Evolutionary conservation across 2,797 vertebrate genomes (phyloP), one percentile per base, ranked within the genome.

Genomic region (Antrozous pallidus): DNA sequence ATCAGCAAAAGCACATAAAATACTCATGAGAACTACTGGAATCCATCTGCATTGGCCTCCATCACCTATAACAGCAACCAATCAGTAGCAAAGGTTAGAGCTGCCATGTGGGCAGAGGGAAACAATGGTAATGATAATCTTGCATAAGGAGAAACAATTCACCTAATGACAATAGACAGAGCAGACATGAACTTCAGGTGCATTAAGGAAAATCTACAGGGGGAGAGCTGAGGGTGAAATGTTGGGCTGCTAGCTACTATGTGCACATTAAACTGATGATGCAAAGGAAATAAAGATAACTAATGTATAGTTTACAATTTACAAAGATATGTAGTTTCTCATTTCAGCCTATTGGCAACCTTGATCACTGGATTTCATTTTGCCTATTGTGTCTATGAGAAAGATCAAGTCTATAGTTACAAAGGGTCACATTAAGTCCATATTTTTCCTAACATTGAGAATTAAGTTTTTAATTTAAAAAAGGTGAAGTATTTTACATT

Each of bases 1-100:
- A 98, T 98, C 98, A 98, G 97, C 79, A 97, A 96, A 97, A 97
- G 97, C 97, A 97, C 97, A 98, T 98, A 98, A 98, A 98, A 98
- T 98, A 98, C 98, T 98, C 98, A 98, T 97, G 98, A 98, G 98
- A 98, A 97, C 97, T 95, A 94, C 98, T 98, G 96, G 97, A 98
- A 98, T 98, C 97, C 97, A 98, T 98, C 97, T 98, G 97, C 96
- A 96, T 97, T 96, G 97, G 94, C 96, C 98, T 98, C 93, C 94
- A 97, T 98, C 96, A 97, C 97, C 97, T 97, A 96, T 95, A 97
- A 96, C 84, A 97, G 96, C 96, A 97, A 96, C 97, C 96, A 98
- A 97, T 95, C 97, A 96, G 97, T 95, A 92, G 94, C 95, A 97
- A 93, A 96, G 96, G 93, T 97, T 74, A 94, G 79, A 95, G 92